Percentiles rank a stretch among this genome's conserved stretches.
Evolutionary conservation across 2,797 vertebrate genomes (phyloP).

Genomic region (Kryptolebias ocellatus): DNA sequence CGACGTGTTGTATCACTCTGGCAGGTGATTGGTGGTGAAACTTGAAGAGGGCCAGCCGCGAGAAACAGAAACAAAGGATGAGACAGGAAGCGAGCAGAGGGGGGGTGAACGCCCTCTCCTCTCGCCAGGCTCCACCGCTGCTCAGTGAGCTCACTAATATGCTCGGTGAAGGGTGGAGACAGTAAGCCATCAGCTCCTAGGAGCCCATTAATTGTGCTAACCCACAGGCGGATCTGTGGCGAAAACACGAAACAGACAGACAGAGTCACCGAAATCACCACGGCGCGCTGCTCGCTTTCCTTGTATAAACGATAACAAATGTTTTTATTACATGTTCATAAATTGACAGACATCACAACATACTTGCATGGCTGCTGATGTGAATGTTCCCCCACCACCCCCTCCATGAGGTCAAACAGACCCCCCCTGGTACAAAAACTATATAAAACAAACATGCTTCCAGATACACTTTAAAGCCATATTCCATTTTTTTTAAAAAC

Average conservation of each 20-base stretch:
- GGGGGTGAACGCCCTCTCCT: conserved; percentile 53
- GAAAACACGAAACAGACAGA: conserved; percentile 11
- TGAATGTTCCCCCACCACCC: conserved; percentile 59
- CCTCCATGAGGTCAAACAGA: conserved; percentile 69
- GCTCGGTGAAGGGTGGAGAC: conserved; percentile 42
- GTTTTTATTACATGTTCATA: conserved; percentile 78
- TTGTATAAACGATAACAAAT: conserved; percentile 83
- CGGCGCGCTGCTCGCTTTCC: conserved; percentile 53
- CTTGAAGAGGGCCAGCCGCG: conserved; percentile 19
- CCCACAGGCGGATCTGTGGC: conserved; percentile 18
- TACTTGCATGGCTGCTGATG: conserved; percentile 78
- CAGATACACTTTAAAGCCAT: conserved; percentile 78
- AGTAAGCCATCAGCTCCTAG: conserved; percentile 28
- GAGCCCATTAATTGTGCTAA: conserved; percentile 31
- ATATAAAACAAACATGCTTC: conserved; percentile 81
- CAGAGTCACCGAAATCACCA: conserved; percentile 52
- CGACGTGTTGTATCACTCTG: conserved; percentile 66
- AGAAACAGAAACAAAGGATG: conserved; percentile 26
- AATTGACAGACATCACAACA: conserved; percentile 81
- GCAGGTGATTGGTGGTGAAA: conserved; percentile 35
- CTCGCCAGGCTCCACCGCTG: conserved; percentile 40
- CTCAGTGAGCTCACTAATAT: conserved; percentile 57
- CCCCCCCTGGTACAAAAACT: conserved; percentile 62
- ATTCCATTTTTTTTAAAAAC: conserved; percentile 57
- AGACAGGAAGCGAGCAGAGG: conserved; percentile 39